Percentiles rank a stretch among this genome's conserved stretches.
These are phyloP conservation scores for Tipula unca DNA, from an alignment of 2,888 invertebrate genomes.

Conservation along the genomic window DNA sequence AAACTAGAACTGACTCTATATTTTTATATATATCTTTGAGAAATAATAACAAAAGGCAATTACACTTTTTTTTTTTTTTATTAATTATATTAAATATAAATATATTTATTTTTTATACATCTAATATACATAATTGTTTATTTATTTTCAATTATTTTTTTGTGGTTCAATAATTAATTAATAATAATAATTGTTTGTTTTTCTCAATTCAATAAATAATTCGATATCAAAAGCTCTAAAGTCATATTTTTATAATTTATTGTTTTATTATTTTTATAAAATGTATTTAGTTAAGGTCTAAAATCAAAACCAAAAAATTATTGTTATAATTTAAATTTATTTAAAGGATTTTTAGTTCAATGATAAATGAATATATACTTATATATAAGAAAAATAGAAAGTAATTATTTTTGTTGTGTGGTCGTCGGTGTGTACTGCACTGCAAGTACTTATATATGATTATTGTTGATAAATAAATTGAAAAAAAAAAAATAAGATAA, in stretches of 20 bases:
- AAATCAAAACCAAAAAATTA: not conserved
- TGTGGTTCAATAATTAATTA: not conserved
- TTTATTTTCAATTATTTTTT: not conserved
- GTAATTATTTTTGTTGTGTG: not conserved
- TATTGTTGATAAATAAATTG: not conserved
- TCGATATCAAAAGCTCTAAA: conserved; percentile 8
- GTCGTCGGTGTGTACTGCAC: not conserved
- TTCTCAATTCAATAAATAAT: not conserved
- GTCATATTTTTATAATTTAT: not conserved
- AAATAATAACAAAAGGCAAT: not conserved
- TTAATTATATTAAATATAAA: not conserved
- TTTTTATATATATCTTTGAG: not conserved
- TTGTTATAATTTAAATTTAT: not conserved
- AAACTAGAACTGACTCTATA: not conserved
- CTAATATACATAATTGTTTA: not conserved
- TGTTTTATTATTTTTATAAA: not conserved
- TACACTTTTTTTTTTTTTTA: not conserved
- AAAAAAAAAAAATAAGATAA: not conserved
- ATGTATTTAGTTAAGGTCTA: not conserved
- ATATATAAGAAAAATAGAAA: not conserved
- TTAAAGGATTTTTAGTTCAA: not conserved
- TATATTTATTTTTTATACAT: conserved; percentile 14
- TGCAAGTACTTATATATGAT: not conserved
- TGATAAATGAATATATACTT: not conserved
- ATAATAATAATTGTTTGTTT: not conserved